phyloP scores from a whole-genome alignment of 2,888 invertebrate species.

The Scaptomyza parva region DNA sequence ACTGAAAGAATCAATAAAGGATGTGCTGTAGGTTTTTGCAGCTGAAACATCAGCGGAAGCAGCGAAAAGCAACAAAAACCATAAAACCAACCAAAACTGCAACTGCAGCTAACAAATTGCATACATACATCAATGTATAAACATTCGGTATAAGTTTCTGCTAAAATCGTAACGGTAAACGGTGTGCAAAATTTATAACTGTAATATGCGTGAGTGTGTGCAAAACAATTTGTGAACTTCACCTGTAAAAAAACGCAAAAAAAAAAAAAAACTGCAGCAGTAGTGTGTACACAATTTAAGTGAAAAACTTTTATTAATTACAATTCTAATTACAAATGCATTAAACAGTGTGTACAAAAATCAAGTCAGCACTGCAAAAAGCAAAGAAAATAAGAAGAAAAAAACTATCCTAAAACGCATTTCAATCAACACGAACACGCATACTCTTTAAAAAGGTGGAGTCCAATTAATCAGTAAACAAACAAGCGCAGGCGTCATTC shows the following conservation, averaged over 20 bases:
- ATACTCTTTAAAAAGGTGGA: background rate
- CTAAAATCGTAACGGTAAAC: constrained; percentile 32
- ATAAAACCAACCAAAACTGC: constrained; percentile 36
- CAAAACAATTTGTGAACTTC: constrained; percentile 17
- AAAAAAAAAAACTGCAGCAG: constrained; percentile 13
- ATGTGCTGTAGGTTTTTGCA: constrained; percentile 76
- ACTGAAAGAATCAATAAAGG: constrained; percentile 82
- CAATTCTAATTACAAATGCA: background rate
- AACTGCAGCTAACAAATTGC: constrained; percentile 25
- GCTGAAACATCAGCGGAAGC: constrained; percentile 38
- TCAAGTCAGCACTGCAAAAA: background rate
- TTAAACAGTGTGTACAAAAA: constrained; percentile 3
- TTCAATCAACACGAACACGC: constrained; percentile 10
- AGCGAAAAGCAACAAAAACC: constrained; percentile 36
- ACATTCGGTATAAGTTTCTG: constrained; percentile 19
- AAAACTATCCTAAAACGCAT: background rate
- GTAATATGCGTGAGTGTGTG: constrained; percentile 32
- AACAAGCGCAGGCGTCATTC: constrained; percentile 23
- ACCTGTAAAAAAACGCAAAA: constrained; percentile 4
- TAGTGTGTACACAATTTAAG: background rate
- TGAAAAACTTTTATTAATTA: constrained; percentile 5
- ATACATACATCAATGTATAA: constrained; percentile 9
- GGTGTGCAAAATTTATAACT: constrained; percentile 23
- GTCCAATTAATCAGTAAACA: constrained; percentile 25
- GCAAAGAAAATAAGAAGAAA: background rate